phyloP scores from a whole-genome alignment of 92 coral and sea anemone species.

The Zoanthus sansibaricus region DNA sequence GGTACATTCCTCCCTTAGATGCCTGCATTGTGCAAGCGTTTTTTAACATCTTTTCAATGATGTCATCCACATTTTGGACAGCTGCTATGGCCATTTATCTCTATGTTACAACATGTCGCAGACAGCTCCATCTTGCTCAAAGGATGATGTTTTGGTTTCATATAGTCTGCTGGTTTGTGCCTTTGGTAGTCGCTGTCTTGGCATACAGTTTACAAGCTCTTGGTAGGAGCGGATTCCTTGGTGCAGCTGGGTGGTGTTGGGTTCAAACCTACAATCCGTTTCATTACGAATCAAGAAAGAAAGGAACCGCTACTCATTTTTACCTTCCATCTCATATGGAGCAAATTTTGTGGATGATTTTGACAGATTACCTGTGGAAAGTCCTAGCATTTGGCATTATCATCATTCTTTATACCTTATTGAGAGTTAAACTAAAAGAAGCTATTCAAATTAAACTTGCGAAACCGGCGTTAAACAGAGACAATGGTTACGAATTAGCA shows the following conservation, averaged over 20 bases:
- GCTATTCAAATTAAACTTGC: neutral
- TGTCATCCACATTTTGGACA: slow-evolving; percentile 33
- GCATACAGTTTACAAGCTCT: neutral
- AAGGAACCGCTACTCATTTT: neutral
- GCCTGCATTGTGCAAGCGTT: neutral
- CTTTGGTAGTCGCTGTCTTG: neutral
- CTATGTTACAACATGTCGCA: slow-evolving; percentile 6
- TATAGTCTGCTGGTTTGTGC: slow-evolving; percentile 34
- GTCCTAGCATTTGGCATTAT: slow-evolving; percentile 5
- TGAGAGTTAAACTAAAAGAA: slow-evolving; percentile 16
- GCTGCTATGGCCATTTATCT: slow-evolving; percentile 25
- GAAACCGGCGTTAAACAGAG: no score
- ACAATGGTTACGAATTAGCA: no score
- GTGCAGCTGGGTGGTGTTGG: slow-evolving; percentile 41
- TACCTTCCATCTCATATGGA: neutral
- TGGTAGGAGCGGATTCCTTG: slow-evolving; percentile 17
- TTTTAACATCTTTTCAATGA: slow-evolving; percentile 10
- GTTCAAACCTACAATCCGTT: slow-evolving; percentile 6
- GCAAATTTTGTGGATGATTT: slow-evolving; percentile 11
- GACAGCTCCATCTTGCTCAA: slow-evolving; percentile 3
- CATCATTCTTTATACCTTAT: neutral
- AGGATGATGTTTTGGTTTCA: slow-evolving; percentile 15
- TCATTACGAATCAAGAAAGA: neutral
- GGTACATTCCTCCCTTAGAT: neutral
- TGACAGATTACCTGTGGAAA: slow-evolving; percentile 30